phyloP scores from a whole-genome alignment of 2,888 invertebrate species.

The Trissolcus brochymenae region DNA sequence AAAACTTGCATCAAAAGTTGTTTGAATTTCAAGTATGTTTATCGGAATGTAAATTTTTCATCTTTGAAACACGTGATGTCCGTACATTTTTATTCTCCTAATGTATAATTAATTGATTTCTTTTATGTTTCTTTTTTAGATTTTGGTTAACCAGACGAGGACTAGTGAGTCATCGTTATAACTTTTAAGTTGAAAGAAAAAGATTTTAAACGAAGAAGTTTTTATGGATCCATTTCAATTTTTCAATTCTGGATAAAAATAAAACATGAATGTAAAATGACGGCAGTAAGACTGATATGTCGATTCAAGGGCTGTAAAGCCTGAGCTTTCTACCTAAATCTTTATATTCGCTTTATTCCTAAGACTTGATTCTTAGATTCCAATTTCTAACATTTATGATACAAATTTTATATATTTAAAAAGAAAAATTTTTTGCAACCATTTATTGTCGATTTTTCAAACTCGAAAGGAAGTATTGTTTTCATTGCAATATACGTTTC shows the following conservation, averaged over 20 bases:
- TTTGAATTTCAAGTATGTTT: not conserved
- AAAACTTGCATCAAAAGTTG: not conserved
- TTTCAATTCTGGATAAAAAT: too few relatives aligned
- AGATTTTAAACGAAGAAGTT: not conserved
- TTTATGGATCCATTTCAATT: too few relatives aligned
- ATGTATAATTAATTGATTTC: not conserved
- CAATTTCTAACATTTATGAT: not conserved
- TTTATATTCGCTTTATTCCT: not conserved
- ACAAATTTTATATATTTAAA: too few relatives aligned
- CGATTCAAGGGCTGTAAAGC: not conserved
- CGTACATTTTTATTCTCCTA: not conserved
- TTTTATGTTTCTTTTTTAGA: not conserved
- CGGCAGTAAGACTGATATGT: too few relatives aligned
- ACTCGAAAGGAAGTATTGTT: too few relatives aligned
- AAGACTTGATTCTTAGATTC: not conserved
- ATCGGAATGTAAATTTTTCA: not conserved
- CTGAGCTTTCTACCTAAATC: too few relatives aligned
- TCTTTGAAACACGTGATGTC: not conserved
- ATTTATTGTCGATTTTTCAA: too few relatives aligned
- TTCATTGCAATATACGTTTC: too few relatives aligned
- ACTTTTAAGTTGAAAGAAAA: not conserved
- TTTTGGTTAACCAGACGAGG: conserved; percentile 1
- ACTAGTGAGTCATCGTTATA: conserved; percentile 1
- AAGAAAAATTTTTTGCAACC: too few relatives aligned
- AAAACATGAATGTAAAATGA: too few relatives aligned